Conservation (phyloP, 2,113 vertebrate species). For the Chlorocebus sabaeus region DNA sequence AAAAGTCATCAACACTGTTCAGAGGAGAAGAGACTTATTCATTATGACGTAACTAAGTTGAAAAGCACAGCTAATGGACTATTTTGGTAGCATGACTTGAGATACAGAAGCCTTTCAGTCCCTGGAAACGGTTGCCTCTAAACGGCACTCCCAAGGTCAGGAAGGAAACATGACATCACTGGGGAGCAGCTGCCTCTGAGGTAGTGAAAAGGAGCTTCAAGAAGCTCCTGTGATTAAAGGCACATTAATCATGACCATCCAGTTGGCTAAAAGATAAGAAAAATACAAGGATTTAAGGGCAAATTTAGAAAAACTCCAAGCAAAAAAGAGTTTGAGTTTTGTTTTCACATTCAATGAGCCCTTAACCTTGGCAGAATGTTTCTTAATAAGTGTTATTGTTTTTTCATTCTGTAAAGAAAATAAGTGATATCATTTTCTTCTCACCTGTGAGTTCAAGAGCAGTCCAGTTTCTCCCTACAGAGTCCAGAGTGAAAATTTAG, state of each 20-base stretch:
- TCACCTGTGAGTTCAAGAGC: not conserved
- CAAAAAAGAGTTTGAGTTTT: not conserved
- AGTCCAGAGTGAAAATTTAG: not conserved
- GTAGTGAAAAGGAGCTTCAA: conserved; percentile 53
- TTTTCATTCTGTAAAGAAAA: conserved; percentile 22
- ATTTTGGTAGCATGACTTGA: conserved; percentile 66
- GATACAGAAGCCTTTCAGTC: conserved; percentile 46
- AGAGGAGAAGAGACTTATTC: conserved; percentile 11
- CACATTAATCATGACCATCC: not conserved
- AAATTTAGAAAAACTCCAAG: not conserved
- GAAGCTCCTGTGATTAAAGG: not conserved
- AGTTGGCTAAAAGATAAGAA: conserved; percentile 2
- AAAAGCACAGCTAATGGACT: conserved; percentile 65
- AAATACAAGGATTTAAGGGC: not conserved
- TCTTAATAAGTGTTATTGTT: not conserved
- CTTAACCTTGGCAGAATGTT: not conserved
- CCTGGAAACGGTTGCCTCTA: conserved; percentile 63
- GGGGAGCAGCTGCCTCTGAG: conserved; percentile 69
- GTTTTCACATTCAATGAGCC: not conserved
- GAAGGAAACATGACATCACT: conserved; percentile 84
- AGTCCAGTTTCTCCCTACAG: not conserved
- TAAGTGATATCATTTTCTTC: not conserved
- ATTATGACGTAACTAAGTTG: conserved; percentile 61
- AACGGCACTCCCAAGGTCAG: conserved; percentile 77
- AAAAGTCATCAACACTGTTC: conserved; percentile 43